Evolutionary conservation across 2,797 vertebrate species (phyloP).

Genomic region (Melanotaenia parkinsoni): DNA sequence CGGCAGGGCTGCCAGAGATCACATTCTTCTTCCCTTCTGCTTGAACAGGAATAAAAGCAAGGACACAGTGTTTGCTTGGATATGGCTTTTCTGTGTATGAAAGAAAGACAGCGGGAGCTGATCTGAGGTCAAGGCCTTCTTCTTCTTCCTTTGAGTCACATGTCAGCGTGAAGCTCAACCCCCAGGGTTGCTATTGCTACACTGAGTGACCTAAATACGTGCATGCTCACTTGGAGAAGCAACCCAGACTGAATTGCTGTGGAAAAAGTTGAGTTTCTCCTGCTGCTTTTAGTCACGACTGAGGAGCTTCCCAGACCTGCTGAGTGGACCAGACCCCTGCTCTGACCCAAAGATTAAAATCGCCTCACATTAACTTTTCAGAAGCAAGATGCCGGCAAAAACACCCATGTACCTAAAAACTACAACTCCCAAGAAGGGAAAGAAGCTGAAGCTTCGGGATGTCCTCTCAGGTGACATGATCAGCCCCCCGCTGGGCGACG

Average conservation of each 20-base stretch:
- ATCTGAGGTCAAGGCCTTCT: slow-evolving; percentile 64
- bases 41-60: slow-evolving; percentile 23
- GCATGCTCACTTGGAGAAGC: slow-evolving; percentile 18
- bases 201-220: slow-evolving; percentile 46
- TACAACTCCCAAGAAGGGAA: slow-evolving; percentile 83
- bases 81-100: slow-evolving; percentile 45
- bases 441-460: slow-evolving; percentile 82
- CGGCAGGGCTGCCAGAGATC: slow-evolving; percentile 23
- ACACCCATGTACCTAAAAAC: slow-evolving; percentile 88
- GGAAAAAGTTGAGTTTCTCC: not conserved
- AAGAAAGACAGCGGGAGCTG: slow-evolving; percentile 45
- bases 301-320: too few relatives aligned
- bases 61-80: slow-evolving; percentile 22
- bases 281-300: not conserved
- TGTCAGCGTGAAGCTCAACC: slow-evolving; percentile 53
- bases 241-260: slow-evolving; percentile 8
- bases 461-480: slow-evolving; percentile 88
- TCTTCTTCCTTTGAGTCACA: slow-evolving; percentile 53
- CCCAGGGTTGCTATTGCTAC: slow-evolving; percentile 21
- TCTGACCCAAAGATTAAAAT: not conserved
- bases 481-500: slow-evolving; percentile 87
- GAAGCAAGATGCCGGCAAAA: slow-evolving; percentile 85
- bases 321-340: too few relatives aligned
- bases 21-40: slow-evolving; percentile 13
- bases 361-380: slow-evolving; percentile 4